Conservation (phyloP, 2,113 vertebrate species). For the Sardina pilchardus region DNA sequence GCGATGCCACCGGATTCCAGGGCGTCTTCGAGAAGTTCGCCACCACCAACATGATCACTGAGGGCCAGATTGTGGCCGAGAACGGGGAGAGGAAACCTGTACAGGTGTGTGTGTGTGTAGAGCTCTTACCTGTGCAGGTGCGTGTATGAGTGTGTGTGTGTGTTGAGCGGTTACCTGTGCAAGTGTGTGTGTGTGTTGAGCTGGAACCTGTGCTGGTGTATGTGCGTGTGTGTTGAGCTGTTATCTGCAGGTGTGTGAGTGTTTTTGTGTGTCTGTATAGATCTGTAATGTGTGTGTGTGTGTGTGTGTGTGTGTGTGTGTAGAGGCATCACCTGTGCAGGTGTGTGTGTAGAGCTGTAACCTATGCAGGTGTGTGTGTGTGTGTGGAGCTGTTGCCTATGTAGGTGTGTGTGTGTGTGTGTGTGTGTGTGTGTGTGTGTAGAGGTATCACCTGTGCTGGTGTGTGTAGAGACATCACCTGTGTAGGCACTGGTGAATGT, state of each 20-base stretch:
- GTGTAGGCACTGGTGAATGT: too few relatives aligned
- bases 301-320: too few relatives aligned
- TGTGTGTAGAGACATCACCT: too few relatives aligned
- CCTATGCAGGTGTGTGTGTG: too few relatives aligned
- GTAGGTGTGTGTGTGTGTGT: too few relatives aligned
- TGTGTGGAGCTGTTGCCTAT: too few relatives aligned
- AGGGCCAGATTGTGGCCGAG: conserved; percentile 7
- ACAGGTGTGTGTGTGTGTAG: not conserved
- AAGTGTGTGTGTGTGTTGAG: not conserved
- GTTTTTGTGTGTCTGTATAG: not conserved
- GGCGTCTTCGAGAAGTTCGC: conserved; percentile 80
- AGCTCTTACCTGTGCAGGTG: not conserved
- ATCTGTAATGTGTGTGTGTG: not conserved
- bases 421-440: too few relatives aligned
- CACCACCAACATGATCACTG: conserved; percentile 44
- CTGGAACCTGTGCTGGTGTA: not conserved
- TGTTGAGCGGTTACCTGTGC: not conserved
- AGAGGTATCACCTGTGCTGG: too few relatives aligned
- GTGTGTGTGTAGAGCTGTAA: too few relatives aligned
- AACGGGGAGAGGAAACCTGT: not conserved
- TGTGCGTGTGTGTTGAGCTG: not conserved
- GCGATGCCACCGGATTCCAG: conserved; percentile 73
- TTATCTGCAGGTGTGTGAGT: not conserved
- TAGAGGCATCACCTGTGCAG: too few relatives aligned
- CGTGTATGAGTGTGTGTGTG: not conserved